These are phyloP conservation scores for Fulica atra DNA, from an alignment of 2,113 vertebrate species.

Conservation along the genomic window DNA sequence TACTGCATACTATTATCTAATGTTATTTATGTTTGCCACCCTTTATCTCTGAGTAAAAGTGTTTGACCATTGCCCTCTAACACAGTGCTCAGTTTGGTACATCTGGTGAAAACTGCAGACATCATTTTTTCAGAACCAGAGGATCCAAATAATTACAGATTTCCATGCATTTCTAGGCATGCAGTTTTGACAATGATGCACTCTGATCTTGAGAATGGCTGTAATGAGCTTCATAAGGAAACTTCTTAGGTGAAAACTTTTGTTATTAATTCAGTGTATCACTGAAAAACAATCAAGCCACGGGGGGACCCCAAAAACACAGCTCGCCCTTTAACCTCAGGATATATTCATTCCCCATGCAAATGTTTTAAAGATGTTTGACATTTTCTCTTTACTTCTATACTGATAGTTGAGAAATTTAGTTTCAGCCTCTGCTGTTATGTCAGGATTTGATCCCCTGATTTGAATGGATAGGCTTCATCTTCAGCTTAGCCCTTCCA, in stretches of 20 bases:
- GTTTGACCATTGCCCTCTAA: background rate
- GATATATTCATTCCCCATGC: background rate
- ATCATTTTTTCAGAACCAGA: background rate
- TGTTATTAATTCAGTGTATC: background rate
- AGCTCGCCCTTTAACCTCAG: background rate
- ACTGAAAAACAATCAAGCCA: background rate
- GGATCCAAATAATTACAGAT: background rate
- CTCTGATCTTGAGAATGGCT: background rate
- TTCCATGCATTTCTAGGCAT: background rate
- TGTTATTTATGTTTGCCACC: background rate
- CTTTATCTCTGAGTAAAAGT: background rate
- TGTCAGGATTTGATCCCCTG: background rate
- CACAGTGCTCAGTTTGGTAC: background rate
- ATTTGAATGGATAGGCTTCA: background rate
- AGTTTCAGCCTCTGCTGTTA: background rate
- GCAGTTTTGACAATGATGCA: background rate
- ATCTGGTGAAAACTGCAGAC: background rate
- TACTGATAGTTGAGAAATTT: background rate
- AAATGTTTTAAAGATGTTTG: background rate
- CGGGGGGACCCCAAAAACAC: accelerated
- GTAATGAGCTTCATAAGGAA: background rate
- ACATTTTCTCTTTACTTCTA: background rate
- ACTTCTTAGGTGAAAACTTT: background rate
- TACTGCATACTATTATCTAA: background rate
- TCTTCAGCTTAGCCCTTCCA: background rate